Percentiles rank a stretch among this genome's conserved stretches.
Evolutionary conservation across 2,797 vertebrate species (phyloP).

Genomic region (Brachyalestes nurse): DNA sequence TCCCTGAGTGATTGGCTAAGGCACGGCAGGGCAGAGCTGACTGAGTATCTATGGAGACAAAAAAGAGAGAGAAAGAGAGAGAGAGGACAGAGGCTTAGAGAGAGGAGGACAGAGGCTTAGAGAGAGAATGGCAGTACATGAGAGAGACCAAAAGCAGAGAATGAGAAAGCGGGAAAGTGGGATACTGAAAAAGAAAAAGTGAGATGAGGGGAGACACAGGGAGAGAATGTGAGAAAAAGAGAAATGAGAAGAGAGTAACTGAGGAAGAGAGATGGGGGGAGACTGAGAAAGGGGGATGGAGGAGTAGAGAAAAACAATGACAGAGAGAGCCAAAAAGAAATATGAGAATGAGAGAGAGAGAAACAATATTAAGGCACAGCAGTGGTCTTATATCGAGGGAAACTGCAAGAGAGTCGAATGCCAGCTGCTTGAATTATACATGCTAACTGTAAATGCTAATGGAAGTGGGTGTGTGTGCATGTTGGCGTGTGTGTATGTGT

Average conservation of each 20-base stretch:
- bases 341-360: not conserved
- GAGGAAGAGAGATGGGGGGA: not conserved
- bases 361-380: slow-evolving; percentile 26
- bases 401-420: slow-evolving; percentile 57
- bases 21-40: slow-evolving; percentile 43
- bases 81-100: not conserved
- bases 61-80: slow-evolving; percentile 4
- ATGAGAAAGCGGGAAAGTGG: not conserved
- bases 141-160: not conserved
- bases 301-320: not conserved
- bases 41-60: slow-evolving; percentile 65
- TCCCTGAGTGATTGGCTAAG: slow-evolving; percentile 62
- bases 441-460: slow-evolving; percentile 53
- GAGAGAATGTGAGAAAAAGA: not conserved
- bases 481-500: slow-evolving; percentile 5
- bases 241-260: not conserved
- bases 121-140: not conserved
- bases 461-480: not conserved
- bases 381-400: slow-evolving; percentile 51
- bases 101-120: not conserved
- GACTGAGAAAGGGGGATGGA: not conserved
- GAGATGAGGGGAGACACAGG: not conserved
- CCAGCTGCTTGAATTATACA: slow-evolving; percentile 67
- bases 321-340: not conserved
- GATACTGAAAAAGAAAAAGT: not conserved